Percentiles rank a stretch among this genome's conserved stretches.
Conservation (phyloP, 2,888 invertebrate genomes). For the Drosophila anceps region DNA sequence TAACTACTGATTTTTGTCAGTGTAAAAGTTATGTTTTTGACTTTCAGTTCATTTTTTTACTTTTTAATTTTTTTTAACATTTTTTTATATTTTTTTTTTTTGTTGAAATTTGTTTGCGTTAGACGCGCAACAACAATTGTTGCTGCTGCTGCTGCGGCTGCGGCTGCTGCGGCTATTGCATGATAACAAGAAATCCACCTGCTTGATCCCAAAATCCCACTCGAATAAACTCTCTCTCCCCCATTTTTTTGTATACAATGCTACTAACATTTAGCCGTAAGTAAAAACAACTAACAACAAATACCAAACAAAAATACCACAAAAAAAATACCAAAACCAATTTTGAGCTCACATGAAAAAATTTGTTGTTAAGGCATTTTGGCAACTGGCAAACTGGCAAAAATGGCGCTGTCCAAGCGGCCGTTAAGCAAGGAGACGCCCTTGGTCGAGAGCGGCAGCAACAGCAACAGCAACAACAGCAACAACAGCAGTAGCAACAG, state of each 20-base stretch:
- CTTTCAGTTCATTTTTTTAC: neutral
- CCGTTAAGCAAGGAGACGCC: conserved; percentile 84
- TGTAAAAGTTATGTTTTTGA: neutral
- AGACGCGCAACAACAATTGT: neutral
- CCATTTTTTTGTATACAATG: neutral
- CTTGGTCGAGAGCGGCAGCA: conserved; percentile 80
- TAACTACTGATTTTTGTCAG: neutral
- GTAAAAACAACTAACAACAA: conserved; percentile 48
- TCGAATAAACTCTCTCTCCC: conserved; percentile 3
- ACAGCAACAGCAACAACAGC: conserved; percentile 57
- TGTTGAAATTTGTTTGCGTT: neutral
- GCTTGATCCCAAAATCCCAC: conserved; percentile 9
- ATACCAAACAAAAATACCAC: conserved; percentile 13
- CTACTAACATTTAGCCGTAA: conserved; percentile 50
- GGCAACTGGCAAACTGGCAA: conserved; percentile 36
- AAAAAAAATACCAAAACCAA: conserved; percentile 15
- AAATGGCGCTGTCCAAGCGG: conserved; percentile 85
- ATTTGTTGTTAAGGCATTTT: conserved; percentile 59
- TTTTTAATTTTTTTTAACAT: neutral
- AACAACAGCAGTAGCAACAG: conserved; percentile 50
- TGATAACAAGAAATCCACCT: neutral
- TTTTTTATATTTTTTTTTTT: neutral
- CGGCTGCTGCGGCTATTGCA: conserved; percentile 1
- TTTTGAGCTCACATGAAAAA: conserved; percentile 46
- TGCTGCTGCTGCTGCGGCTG: neutral